Evolutionary conservation across 2,888 invertebrate genomes (phyloP).

Genomic region (Harpagoxenus sublaevis): DNA sequence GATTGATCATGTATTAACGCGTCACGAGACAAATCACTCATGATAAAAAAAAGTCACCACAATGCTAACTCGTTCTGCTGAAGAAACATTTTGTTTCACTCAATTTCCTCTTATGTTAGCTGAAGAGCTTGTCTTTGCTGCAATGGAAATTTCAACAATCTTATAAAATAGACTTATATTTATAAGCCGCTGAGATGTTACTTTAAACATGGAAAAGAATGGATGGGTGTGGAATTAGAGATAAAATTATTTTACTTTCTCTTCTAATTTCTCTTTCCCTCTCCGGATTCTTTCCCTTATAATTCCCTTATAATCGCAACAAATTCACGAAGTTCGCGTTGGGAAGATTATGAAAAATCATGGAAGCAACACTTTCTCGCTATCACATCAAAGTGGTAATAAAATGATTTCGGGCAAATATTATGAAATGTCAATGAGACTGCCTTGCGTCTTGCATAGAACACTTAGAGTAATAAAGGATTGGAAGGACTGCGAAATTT

Average conservation of each 20-base stretch:
- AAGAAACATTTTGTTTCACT: background rate
- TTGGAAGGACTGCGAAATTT: background rate
- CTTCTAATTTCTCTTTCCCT: background rate
- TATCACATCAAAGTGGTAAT: background rate
- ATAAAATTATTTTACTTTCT: background rate
- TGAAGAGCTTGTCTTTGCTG: background rate
- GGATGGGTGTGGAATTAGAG: background rate
- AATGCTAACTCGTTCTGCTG: no score
- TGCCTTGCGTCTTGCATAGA: background rate
- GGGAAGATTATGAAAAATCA: background rate
- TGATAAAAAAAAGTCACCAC: background rate
- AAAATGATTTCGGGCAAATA: background rate
- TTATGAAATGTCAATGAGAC: background rate
- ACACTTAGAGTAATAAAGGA: background rate
- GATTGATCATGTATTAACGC: constrained; percentile 62
- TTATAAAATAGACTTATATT: background rate
- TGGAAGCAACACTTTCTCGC: background rate
- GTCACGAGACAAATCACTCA: constrained; percentile 65
- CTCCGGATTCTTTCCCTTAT: background rate
- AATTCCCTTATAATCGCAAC: background rate
- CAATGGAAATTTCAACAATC: background rate
- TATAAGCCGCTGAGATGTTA: background rate
- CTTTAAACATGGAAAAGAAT: background rate
- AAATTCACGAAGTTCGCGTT: background rate
- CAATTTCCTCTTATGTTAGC: background rate